Evolutionary conservation across 2,888 invertebrate genomes (phyloP), one percentile per base, ranked within the genome.

Genomic region (Yponomeuta evonymella): DNA sequence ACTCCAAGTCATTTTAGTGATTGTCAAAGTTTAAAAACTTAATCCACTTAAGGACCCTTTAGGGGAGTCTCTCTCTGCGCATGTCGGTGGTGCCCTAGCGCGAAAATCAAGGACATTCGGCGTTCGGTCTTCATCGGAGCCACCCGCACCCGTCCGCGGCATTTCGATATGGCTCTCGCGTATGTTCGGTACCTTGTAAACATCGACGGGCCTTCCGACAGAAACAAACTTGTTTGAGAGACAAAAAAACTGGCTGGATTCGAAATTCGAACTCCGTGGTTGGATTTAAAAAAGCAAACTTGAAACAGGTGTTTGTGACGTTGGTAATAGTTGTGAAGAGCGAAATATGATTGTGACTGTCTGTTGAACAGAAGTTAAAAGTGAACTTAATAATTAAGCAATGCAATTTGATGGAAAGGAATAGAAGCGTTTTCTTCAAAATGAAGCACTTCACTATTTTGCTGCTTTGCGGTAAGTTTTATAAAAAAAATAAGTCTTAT

Each of bases 1-100:
- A 88, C 83, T 86, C 84, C 82, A 85, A 88, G 85, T 85, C 85
- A 85, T 90, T 89, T 88, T 86, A 91, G 87, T 88, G 89, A 90
- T 90, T 89, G 88, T 89, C 86, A 85, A 90, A 90, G 88, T 91
- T 90, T 89, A 88, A 90, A 90, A 91, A 90, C 89, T 90, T 89
- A 91, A 90, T 90, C 89, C 89, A 89, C 88, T 89, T 88, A 87
- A 85, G 88, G 83, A 84, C 88, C 87, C 87, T 89, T 89, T 84
- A 82, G 85, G 43, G 83, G 82, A 80, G 80, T 81, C 82, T 81
- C 78, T 79, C 79, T 79, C 68, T 69, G 68, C 68, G 68, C 68
- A 69, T 88, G 78, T 90, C 90, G 90, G 90, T 90, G 90, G 83
- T 23, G 33, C 11, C 62, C 89, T 76, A 81, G 87, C 87, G 87